phyloP scores from a whole-genome alignment of 2,797 vertebrate genomes.

The Enteromius mattozi region DNA sequence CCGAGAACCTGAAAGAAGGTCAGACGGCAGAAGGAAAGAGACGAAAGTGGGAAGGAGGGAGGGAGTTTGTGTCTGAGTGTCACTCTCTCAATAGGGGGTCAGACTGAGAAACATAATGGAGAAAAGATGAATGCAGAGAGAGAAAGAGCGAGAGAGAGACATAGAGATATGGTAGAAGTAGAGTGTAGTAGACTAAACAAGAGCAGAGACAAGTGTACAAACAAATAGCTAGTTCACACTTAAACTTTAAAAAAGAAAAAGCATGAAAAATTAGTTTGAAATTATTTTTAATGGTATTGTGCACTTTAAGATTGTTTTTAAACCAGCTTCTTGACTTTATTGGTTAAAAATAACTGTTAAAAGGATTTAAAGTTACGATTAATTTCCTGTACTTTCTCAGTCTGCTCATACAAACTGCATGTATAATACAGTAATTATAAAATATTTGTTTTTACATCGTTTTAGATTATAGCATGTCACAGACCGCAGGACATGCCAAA shows the following conservation, averaged over 20 bases:
- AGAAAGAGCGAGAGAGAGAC: constrained; percentile 19
- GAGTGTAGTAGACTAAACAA: background rate
- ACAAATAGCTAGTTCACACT: background rate
- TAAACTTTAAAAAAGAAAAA: background rate
- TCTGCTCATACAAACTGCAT: background rate
- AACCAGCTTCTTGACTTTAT: too few relatives aligned
- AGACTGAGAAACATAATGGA: constrained; percentile 44
- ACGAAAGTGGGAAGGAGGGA: constrained; percentile 55
- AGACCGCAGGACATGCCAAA: background rate
- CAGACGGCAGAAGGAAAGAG: constrained; percentile 67
- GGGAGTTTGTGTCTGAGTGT: constrained; percentile 75
- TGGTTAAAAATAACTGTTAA: background rate
- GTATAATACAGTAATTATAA: background rate
- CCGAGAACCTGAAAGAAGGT: constrained; percentile 77
- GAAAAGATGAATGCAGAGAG: background rate
- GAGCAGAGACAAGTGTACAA: background rate
- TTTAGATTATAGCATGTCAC: background rate
- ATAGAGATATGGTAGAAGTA: constrained; percentile 46
- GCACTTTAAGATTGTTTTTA: background rate
- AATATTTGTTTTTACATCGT: background rate
- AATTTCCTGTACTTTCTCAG: background rate
- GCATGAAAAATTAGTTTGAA: background rate
- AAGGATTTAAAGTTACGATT: background rate
- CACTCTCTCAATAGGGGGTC: constrained; percentile 71
- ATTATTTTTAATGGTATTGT: too few relatives aligned